phyloP scores from a whole-genome alignment of 2,888 invertebrate genomes.

The Molorchus minor region DNA sequence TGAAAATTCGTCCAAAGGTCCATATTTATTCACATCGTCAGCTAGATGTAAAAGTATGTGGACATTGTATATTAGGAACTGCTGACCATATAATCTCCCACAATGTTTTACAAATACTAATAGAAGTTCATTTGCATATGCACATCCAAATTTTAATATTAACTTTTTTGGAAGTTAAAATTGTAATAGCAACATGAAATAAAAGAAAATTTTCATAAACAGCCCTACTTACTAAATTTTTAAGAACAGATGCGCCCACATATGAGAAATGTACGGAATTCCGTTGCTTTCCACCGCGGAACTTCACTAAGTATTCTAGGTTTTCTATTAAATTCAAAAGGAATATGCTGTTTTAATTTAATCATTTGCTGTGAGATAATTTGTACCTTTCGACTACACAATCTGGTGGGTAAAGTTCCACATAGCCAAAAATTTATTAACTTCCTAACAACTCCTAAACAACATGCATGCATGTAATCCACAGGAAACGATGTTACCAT shows the following conservation, averaged over 20 bases:
- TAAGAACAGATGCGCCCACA: slow-evolving; percentile 18
- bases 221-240: slow-evolving; percentile 14
- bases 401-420: slow-evolving; percentile 21
- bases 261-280: slow-evolving; percentile 22
- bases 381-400: slow-evolving; percentile 12
- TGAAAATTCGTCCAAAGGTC: slow-evolving; percentile 6
- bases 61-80: slow-evolving; percentile 7
- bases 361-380: slow-evolving; percentile 7
- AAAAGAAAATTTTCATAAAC: slow-evolving; percentile 26
- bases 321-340: slow-evolving; percentile 25
- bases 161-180: slow-evolving; percentile 14
- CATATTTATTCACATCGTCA: slow-evolving; percentile 4
- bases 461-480: slow-evolving; percentile 26
- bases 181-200: slow-evolving; percentile 26
- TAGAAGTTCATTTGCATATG: neutral
- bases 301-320: slow-evolving; percentile 15
- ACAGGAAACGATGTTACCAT: slow-evolving; percentile 14
- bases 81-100: slow-evolving; percentile 6
- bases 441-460: slow-evolving; percentile 14
- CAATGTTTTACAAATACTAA: neutral
- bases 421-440: slow-evolving; percentile 23
- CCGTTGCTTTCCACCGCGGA: slow-evolving; percentile 24
- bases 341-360: slow-evolving; percentile 9
- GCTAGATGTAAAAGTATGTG: slow-evolving; percentile 5
- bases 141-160: slow-evolving; percentile 1